Percentiles rank a stretch among this genome's conserved stretches.
phyloP scores from a whole-genome alignment of 2,888 invertebrate genomes.

The Meloe dianella region DNA sequence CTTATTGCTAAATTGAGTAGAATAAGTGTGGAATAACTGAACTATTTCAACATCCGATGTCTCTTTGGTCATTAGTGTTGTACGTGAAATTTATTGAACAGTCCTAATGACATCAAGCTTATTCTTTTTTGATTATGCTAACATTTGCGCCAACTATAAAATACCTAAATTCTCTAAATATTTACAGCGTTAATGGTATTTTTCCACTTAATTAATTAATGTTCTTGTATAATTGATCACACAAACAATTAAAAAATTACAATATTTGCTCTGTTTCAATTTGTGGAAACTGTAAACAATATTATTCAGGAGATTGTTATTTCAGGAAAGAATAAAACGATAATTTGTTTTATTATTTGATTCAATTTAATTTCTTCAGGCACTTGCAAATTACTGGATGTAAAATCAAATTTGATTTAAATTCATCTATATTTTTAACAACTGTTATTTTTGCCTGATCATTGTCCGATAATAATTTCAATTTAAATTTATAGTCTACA shows the following conservation, averaged over 20 bases:
- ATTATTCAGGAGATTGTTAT: neutral
- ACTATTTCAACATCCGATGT: no score
- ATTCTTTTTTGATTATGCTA: no score
- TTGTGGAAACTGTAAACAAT: no score
- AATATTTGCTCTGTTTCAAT: no score
- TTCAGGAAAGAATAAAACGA: neutral
- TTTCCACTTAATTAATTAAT: neutral
- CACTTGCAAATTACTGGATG: slow-evolving; percentile 18
- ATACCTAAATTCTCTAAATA: neutral
- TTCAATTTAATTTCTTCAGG: neutral
- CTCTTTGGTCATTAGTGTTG: no score
- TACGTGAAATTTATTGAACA: no score
- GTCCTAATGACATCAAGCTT: no score
- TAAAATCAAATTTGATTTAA: slow-evolving; percentile 18
- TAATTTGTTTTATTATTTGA: neutral
- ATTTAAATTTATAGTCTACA: slow-evolving; percentile 10
- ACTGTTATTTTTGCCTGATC: neutral
- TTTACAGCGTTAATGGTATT: no score
- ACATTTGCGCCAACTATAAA: no score
- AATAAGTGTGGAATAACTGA: no score
- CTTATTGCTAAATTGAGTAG: no score
- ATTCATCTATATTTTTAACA: slow-evolving; percentile 13
- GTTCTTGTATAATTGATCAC: neutral
- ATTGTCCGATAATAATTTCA: slow-evolving; percentile 12
- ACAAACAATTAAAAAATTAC: neutral